Evolutionary conservation across 2,888 invertebrate genomes (phyloP), one percentile per base, ranked within the genome.

Genomic region (Schrankia costaestrigalis): DNA sequence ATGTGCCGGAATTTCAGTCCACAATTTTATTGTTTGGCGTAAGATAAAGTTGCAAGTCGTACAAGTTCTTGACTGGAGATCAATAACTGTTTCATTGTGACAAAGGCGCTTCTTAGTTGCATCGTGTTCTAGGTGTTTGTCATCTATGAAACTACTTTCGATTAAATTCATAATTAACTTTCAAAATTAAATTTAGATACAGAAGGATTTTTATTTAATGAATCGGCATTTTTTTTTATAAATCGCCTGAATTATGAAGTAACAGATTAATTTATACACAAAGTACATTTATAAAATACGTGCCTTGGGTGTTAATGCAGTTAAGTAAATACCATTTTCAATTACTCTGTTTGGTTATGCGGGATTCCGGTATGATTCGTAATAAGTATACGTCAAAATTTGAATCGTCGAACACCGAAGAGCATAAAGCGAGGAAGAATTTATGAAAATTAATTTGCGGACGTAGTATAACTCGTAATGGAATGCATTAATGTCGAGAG

Each of bases 201-300:
- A 17, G 7, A 17, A 17, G 17, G 3, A 17, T 17, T 17, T 17
- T 7, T 17, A 5, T 17, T 17, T 7, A 17, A 17, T 5, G 3
- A 17, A 5, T 5, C 3, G 17, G 17, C 17, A 5, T 17, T 17
- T 17, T 17, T 17, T 7, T 17, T 17, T 17, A 17, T 5, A 5
- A n/a, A n/a, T n/a, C n/a, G n/a, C n/a, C n/a, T n/a, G n/a, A n/a
- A n/a, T n/a, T n/a, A n/a, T n/a, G n/a, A n/a, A n/a, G n/a, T n/a
- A n/a, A n/a, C n/a, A n/a, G n/a, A n/a, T n/a, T n/a, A n/a, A 73
- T 81, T 80, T 71, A 69, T 82, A 84, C 82, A 80, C 81, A 56
- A 58, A 64, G 64, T 72, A 63, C 75, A 80, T 77, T 61, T 70
- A 63, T 56, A 57, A 65, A 56, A 63, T 54, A 76, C 83, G 83